A percentile compares a stretch with the other conserved stretches of the same genome.
Conservation (phyloP, 1,140 invertebrate species). For the Caenorhabditis remanei region DNA sequence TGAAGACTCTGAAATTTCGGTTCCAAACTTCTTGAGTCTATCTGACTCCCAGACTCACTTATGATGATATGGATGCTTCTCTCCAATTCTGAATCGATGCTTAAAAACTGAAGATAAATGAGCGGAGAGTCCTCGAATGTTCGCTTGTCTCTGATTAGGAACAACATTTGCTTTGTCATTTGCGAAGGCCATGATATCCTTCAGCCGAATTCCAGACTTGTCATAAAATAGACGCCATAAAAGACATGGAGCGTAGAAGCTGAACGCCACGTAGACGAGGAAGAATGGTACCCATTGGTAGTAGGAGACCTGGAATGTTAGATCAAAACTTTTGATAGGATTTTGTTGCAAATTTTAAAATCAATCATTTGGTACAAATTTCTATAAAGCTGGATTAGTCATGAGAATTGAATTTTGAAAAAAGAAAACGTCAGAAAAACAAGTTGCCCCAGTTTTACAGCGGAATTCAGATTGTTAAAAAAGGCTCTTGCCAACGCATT, state of each 20-base stretch:
- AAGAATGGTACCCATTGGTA: conserved; percentile 81
- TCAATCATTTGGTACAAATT: too few species aligned
- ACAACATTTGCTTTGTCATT: conserved; percentile 76
- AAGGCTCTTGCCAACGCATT: too few species aligned
- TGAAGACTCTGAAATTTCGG: conserved; percentile 68
- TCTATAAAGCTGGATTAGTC: too few species aligned
- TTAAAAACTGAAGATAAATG: conserved; percentile 76
- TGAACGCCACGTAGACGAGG: conserved; percentile 74
- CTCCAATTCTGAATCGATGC: conserved; percentile 72
- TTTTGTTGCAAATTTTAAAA: too few species aligned
- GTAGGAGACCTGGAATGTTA: conserved; percentile 66
- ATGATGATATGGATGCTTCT: conserved; percentile 71
- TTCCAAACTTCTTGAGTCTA: neutral
- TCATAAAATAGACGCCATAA: conserved; percentile 73
- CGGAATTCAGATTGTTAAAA: too few species aligned
- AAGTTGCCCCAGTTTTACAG: too few species aligned
- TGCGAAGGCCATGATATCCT: conserved; percentile 75
- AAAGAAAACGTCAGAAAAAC: too few species aligned
- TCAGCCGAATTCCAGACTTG: conserved; percentile 73
- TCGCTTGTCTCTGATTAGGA: conserved; percentile 69
- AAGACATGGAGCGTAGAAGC: conserved; percentile 76
- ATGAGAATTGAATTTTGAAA: too few species aligned
- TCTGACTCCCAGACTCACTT: conserved; percentile 44
- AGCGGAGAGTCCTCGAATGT: conserved; percentile 72
- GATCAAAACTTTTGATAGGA: conserved; percentile 70